Conservation (phyloP, 2,888 invertebrate genomes). For the Caenorhabditis sinica region DNA sequence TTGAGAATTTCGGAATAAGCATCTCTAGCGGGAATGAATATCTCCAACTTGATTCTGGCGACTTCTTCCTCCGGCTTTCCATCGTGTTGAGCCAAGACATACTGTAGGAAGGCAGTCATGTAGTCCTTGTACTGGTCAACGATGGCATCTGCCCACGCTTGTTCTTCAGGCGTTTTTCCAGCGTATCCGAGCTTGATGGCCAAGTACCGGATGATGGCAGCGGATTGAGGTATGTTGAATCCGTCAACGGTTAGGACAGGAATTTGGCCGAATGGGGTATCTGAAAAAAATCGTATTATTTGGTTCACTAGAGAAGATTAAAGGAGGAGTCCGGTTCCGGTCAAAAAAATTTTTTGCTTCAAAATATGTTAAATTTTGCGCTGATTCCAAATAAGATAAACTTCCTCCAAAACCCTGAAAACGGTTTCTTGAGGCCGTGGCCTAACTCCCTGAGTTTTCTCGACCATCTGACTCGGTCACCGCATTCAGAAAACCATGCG, state of each 20-base stretch:
- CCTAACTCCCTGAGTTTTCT: too few species aligned
- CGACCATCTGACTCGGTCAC: too few species aligned
- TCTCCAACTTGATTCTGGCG: constrained; percentile 3
- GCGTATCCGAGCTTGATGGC: constrained; percentile 37
- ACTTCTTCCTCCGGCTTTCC: constrained; percentile 21
- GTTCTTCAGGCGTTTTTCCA: constrained; percentile 34
- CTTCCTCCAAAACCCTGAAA: too few species aligned
- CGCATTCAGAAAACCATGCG: too few species aligned
- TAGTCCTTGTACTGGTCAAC: constrained; percentile 53
- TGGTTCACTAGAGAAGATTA: too few species aligned
- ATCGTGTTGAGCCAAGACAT: background rate
- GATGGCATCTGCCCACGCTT: constrained; percentile 45
- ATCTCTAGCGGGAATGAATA: background rate
- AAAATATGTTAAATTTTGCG: too few species aligned
- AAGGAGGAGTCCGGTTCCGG: too few species aligned
- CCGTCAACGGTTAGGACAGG: constrained; percentile 66
- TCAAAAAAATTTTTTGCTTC: too few species aligned
- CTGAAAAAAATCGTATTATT: constrained; percentile 26
- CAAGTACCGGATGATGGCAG: constrained; percentile 28
- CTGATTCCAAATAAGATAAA: too few species aligned
- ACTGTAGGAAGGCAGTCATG: background rate
- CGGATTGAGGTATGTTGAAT: constrained; percentile 59
- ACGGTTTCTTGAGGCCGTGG: too few species aligned
- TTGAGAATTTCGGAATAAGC: background rate
- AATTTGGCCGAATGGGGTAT: constrained; percentile 50